These are phyloP conservation scores for Tyrophagus putrescentiae DNA, from an alignment of 1,140 invertebrate species.

Conservation along the genomic window DNA sequence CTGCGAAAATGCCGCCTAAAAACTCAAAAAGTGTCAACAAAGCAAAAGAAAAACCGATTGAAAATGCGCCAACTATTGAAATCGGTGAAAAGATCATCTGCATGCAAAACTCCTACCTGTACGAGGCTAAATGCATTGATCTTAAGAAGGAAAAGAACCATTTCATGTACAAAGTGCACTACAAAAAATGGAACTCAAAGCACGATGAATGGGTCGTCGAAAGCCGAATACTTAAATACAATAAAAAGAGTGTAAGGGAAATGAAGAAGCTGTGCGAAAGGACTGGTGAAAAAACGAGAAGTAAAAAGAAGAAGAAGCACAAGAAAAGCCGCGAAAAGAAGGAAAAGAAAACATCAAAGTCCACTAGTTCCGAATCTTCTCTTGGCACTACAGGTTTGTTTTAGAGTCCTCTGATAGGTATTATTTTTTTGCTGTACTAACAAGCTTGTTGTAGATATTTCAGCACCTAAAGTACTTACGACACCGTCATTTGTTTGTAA, in stretches of 20 bases:
- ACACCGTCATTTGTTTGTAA: not conserved
- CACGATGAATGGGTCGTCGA: conserved; percentile 98
- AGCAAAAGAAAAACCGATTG: not conserved
- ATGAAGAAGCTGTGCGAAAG: conserved; percentile 20
- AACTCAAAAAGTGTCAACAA: too few species aligned
- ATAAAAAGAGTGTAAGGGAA: conserved; percentile 58
- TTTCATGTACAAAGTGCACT: conserved; percentile 72
- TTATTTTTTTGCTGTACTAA: not conserved
- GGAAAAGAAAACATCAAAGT: not conserved
- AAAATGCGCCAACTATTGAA: conserved; percentile 11
- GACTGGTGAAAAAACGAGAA: not conserved
- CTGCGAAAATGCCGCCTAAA: too few species aligned
- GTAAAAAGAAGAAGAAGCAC: not conserved
- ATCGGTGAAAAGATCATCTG: conserved; percentile 68
- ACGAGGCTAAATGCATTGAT: conserved; percentile 85
- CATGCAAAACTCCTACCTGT: conserved; percentile 62
- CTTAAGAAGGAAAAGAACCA: conserved; percentile 68
- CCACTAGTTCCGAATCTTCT: not conserved
- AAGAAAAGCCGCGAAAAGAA: not conserved
- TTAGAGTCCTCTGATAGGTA: not conserved
- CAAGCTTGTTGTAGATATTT: not conserved
- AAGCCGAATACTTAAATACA: conserved; percentile 76
- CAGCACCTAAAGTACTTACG: not conserved
- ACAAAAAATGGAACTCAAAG: conserved; percentile 95
- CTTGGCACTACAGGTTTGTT: conserved; percentile 2